A percentile compares a stretch with the other conserved stretches of the same genome.
phyloP scores from a whole-genome alignment of 2,113 vertebrate genomes.

The Rissa tridactyla region DNA sequence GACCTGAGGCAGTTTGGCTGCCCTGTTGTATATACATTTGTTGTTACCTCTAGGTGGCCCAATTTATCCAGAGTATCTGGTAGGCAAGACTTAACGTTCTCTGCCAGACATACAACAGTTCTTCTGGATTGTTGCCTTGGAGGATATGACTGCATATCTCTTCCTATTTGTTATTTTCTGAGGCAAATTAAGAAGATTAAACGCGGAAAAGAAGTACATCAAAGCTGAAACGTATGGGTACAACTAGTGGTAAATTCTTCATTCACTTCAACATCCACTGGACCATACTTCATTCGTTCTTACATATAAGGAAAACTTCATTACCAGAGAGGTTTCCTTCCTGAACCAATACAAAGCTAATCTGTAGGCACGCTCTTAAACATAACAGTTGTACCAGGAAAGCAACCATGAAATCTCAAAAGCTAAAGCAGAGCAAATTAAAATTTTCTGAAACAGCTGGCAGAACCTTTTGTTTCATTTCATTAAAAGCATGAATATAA shows the following conservation, averaged over 20 bases:
- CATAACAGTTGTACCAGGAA: conserved; percentile 45
- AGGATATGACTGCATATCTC: not conserved
- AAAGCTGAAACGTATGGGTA: not conserved
- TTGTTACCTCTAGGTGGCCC: conserved; percentile 62
- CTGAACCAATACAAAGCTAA: conserved; percentile 24
- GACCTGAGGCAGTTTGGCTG: not conserved
- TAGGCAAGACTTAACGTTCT: not conserved
- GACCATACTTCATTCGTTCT: not conserved
- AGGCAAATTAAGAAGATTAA: not conserved
- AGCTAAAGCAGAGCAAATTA: conserved; percentile 52
- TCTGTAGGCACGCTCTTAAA: conserved; percentile 55
- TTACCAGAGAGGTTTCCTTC: not conserved
- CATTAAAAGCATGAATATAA: conserved; percentile 21
- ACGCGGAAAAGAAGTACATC: not conserved
- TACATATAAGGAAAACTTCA: not conserved
- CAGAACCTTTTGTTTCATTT: conserved; percentile 27
- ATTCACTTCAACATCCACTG: not conserved
- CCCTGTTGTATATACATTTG: not conserved
- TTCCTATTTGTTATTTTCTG: not conserved
- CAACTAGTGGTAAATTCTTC: not conserved
- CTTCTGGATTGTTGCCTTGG: not conserved
- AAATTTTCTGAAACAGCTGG: conserved; percentile 53
- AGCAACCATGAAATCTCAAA: conserved; percentile 46
- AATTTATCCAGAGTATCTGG: conserved; percentile 52
- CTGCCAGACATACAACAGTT: not conserved